Evolutionary conservation across 1,140 invertebrate species (phyloP).

Genomic region (Anastrepha obliqua): DNA sequence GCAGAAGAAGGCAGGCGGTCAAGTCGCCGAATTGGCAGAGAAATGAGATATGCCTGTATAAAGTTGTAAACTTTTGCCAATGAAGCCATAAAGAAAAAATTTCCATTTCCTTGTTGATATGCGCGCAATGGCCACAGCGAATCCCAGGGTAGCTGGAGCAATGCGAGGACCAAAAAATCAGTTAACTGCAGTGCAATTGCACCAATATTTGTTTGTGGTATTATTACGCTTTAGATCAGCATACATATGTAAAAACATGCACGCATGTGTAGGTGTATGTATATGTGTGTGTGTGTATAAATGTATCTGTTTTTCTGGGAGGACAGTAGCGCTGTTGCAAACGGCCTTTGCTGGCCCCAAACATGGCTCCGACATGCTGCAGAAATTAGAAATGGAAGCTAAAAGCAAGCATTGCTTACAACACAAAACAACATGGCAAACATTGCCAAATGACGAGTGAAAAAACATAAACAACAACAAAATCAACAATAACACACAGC

Average conservation of each 20-base stretch:
- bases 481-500: neutral
- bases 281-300: neutral
- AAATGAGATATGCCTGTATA: constrained; percentile 68
- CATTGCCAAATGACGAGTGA: neutral
- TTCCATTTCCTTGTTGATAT: constrained; percentile 52
- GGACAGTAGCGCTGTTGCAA: constrained; percentile 34
- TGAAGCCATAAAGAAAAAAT: constrained; percentile 55
- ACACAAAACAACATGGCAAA: constrained; percentile 41
- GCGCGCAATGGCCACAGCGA: neutral
- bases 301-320: neutral
- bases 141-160: neutral
- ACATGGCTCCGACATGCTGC: constrained; percentile 45
- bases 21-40: constrained; percentile 58
- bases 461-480: constrained; percentile 5
- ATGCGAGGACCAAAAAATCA: neutral
- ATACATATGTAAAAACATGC: neutral
- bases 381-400: constrained; percentile 51
- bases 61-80: constrained; percentile 70
- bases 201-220: neutral
- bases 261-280: neutral
- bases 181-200: neutral
- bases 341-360: constrained; percentile 42
- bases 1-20: neutral
- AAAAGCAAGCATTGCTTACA: constrained; percentile 39
- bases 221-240: neutral